Evolutionary conservation across 23 tunicate species (phyloP).

Genomic region (Diplosoma virens): DNA sequence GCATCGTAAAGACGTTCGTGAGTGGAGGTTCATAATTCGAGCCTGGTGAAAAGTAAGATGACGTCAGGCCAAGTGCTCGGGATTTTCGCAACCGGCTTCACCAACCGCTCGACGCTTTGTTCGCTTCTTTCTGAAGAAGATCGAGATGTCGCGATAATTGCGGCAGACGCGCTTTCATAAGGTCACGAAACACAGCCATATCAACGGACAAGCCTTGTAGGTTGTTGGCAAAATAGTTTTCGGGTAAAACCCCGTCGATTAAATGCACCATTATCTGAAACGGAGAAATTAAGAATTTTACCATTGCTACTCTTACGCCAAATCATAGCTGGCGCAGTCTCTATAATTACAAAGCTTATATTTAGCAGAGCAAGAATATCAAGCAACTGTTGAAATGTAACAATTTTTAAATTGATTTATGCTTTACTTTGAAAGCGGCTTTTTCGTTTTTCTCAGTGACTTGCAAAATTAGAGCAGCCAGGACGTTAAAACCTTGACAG

Average conservation of each 20-base stretch:
- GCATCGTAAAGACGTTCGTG: conserved; percentile 99
- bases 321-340: no score
- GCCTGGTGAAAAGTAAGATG: no score
- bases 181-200: conserved; percentile 94
- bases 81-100: no score
- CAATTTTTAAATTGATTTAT: no score
- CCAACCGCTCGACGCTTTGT: conserved; percentile 40
- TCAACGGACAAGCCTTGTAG: conserved; percentile 87
- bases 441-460: conserved; percentile 73
- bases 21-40: conserved; percentile 91
- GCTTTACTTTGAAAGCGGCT: conserved; percentile 68
- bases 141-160: conserved; percentile 71
- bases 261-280: conserved; percentile 75
- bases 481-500: conserved; percentile 97
- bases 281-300: no score
- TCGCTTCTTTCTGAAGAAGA: conserved; percentile 74
- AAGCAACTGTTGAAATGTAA: no score
- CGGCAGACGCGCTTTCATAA: conserved; percentile 62
- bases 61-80: no score
- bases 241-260: conserved; percentile 85
- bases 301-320: no score
- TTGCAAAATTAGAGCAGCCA: conserved; percentile 80
- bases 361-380: no score
- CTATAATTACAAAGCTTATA: no score
- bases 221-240: conserved; percentile 88